Conservation (phyloP, 2,113 vertebrate species). For the Grantiella picta region DNA sequence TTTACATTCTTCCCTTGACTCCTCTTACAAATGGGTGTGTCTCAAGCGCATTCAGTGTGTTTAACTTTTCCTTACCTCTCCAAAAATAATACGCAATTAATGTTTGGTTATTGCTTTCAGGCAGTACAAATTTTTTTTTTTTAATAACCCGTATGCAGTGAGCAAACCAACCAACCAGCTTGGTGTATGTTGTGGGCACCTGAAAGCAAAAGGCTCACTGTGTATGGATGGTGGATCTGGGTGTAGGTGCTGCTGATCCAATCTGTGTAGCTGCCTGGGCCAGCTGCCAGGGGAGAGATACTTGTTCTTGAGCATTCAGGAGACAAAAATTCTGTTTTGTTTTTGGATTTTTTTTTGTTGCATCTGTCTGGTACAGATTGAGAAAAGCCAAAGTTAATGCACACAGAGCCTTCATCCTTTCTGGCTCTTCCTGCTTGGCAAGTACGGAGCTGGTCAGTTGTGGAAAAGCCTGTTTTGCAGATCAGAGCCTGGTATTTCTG, state of each 20-base stretch:
- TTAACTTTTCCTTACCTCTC: slow-evolving; percentile 35
- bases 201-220: neutral
- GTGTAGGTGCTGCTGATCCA: neutral
- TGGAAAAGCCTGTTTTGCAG: neutral
- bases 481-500: neutral
- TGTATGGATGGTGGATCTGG: neutral
- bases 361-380: slow-evolving; percentile 63
- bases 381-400: neutral
- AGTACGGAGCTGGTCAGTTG: neutral
- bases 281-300: neutral
- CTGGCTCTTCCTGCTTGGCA: neutral
- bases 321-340: neutral
- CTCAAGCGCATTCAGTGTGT: neutral
- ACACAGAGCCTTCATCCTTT: neutral
- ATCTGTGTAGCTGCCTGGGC: neutral
- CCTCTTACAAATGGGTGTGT: neutral
- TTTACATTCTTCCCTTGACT: slow-evolving; percentile 18
- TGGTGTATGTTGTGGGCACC: neutral
- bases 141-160: neutral
- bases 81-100: neutral
- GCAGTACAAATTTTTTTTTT: neutral
- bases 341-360: neutral
- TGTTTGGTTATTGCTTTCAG: neutral
- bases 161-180: neutral
- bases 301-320: neutral